These are phyloP conservation scores for Hippopotamus amphibius DNA, from an alignment of 2,113 vertebrate genomes.

Conservation along the genomic window DNA sequence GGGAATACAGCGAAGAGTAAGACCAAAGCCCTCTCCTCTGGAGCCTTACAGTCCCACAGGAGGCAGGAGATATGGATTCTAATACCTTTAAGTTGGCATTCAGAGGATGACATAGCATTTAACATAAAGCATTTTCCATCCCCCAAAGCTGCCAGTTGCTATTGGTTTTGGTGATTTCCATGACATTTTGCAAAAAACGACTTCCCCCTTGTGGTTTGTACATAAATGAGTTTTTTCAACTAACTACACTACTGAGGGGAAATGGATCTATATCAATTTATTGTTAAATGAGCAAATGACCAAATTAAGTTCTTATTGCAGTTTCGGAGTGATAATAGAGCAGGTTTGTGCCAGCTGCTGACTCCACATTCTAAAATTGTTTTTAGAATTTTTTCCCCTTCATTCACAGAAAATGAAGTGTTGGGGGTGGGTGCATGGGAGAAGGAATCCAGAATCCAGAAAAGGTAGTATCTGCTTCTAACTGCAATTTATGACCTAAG, in stretches of 20 bases:
- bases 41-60: neutral
- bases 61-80: neutral
- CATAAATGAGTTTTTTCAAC: conserved; percentile 36
- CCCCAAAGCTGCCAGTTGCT: neutral
- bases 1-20: neutral
- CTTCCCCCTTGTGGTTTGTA: conserved; percentile 41
- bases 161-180: conserved; percentile 19
- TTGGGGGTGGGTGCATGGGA: fast-evolving
- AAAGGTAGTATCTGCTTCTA: neutral
- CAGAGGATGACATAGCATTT: neutral
- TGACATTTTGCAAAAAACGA: neutral
- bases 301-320: neutral
- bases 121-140: neutral
- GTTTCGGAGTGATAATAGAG: neutral
- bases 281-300: neutral
- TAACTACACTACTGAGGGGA: neutral
- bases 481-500: neutral
- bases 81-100: neutral
- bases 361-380: neutral
- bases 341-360: neutral
- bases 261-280: neutral
- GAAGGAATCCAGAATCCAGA: neutral
- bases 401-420: neutral
- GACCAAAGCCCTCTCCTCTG: neutral
- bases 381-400: neutral